Base-by-base conservation (phyloP, 2,113 vertebrate species). In the Sclerurus mexicanus region DNA sequence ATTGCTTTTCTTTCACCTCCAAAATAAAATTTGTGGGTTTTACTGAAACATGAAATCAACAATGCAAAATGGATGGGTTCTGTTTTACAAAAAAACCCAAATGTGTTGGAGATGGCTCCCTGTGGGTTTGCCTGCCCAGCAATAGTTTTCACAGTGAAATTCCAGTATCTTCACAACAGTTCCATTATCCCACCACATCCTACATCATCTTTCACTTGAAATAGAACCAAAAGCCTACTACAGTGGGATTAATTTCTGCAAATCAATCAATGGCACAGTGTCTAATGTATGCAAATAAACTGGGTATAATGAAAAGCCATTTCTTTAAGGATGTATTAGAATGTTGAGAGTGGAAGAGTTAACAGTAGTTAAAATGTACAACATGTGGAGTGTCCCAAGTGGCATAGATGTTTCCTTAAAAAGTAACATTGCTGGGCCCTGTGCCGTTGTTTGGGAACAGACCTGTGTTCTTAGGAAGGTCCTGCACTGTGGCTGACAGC, bases 401-500 rank as follows among this genome's bases (percentile, higher is more conserved):
- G 52, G 39, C 13, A 14, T 3, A 46, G 25, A 12, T 21, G 25
- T 23, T 76, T 50, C 68, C 39, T 52, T 49, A 30, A 23, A 62
- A 39, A 67, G 13, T 23, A 4, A 4, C 3, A 1, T 27, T 33
- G 14, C 22, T 76, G 37, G 10, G 5, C 20, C 22, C 25, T 53
- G 37, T n/a, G 52, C 27, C 33, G 11, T 7, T 35, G 2, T 33
- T 60, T 58, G 33, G 53, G 18, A 80, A 3, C 52, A 55, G 5
- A 44, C 4, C 28, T 20, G 2, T 0, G 0, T 17, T 60, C 20
- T 50, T 24, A 58, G 52, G 19, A 49, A 72, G 31, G n/a, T 28
- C 28, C 62, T 75, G 39, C 19, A 4, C 7, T 46, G 46, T 25
- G 16, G 9, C 50, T 71, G 28, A 62, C 22, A 49, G 33, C 3